Conservation (phyloP, 2,113 vertebrate species). For the Stigmatopora nigra region DNA sequence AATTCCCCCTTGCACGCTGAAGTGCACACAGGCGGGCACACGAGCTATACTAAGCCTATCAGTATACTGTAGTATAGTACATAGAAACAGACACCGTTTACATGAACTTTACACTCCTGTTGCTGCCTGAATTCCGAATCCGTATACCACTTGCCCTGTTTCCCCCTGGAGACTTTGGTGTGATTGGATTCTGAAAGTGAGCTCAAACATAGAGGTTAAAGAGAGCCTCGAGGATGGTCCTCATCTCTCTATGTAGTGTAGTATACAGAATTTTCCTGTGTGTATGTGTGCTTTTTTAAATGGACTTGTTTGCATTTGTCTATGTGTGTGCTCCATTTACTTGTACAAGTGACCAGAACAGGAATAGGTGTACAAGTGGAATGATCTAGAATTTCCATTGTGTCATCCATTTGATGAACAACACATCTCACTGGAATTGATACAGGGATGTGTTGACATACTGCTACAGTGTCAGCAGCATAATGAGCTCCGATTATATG, state of each 20-base stretch:
- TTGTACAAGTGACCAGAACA: slow-evolving; percentile 16
- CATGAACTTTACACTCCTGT: slow-evolving; percentile 38
- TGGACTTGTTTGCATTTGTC: slow-evolving; percentile 1
- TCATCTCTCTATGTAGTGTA: slow-evolving; percentile 20
- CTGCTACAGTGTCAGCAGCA: slow-evolving; percentile 12
- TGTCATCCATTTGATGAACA: slow-evolving; percentile 18
- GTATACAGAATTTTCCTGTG: slow-evolving; percentile 13
- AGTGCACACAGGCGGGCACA: neutral
- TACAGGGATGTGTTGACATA: slow-evolving; percentile 31
- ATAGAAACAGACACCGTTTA: slow-evolving; percentile 15
- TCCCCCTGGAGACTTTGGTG: slow-evolving; percentile 52
- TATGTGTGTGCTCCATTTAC: slow-evolving; percentile 16
- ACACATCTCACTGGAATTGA: slow-evolving; percentile 21
- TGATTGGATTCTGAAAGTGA: slow-evolving; percentile 65
- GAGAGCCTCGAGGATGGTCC: slow-evolving; percentile 49
- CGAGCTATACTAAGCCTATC: slow-evolving; percentile 18
- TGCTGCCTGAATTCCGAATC: slow-evolving; percentile 34
- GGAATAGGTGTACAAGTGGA: neutral
- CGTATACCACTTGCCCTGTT: slow-evolving; percentile 34
- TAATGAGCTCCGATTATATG: slow-evolving; percentile 37
- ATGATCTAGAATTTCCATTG: slow-evolving; percentile 16
- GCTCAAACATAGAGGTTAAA: slow-evolving; percentile 65
- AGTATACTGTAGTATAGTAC: slow-evolving; percentile 16
- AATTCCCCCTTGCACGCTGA: neutral
- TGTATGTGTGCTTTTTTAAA: slow-evolving; percentile 3